These are phyloP conservation scores for Ameiurus melas DNA, from an alignment of 2,113 vertebrate genomes.

Conservation along the genomic window DNA sequence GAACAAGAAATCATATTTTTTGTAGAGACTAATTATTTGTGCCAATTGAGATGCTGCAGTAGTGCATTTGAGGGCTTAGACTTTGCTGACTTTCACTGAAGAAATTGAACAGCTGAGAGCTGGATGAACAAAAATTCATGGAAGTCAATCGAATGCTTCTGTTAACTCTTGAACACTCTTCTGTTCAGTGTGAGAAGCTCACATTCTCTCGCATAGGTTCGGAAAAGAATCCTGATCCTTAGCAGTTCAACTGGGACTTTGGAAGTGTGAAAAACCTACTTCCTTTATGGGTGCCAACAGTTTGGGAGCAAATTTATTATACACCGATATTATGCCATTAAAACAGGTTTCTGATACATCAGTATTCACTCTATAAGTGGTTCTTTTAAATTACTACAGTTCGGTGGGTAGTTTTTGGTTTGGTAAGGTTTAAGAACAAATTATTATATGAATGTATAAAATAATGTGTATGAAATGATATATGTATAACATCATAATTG, in stretches of 20 bases:
- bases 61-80: conserved; percentile 50
- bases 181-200: not conserved
- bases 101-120: conserved; percentile 53
- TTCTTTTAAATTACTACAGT: not conserved
- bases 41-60: conserved; percentile 48
- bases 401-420: not conserved
- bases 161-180: not conserved
- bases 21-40: conserved; percentile 14
- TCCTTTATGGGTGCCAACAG: not conserved
- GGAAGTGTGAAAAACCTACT: not conserved
- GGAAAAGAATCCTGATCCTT: not conserved
- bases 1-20: conserved; percentile 33
- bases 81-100: conserved; percentile 52
- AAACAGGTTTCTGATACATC: not conserved
- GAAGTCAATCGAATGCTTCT: not conserved
- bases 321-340: not conserved
- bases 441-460: not conserved
- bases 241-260: not conserved
- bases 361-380: not conserved
- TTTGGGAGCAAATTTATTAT: not conserved
- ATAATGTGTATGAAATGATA: too few species aligned
- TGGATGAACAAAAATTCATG: not conserved
- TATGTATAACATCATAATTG: too few species aligned
- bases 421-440: not conserved
- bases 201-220: not conserved